phyloP scores from a whole-genome alignment of 2,113 vertebrate genomes.

The Albula glossodonta region DNA sequence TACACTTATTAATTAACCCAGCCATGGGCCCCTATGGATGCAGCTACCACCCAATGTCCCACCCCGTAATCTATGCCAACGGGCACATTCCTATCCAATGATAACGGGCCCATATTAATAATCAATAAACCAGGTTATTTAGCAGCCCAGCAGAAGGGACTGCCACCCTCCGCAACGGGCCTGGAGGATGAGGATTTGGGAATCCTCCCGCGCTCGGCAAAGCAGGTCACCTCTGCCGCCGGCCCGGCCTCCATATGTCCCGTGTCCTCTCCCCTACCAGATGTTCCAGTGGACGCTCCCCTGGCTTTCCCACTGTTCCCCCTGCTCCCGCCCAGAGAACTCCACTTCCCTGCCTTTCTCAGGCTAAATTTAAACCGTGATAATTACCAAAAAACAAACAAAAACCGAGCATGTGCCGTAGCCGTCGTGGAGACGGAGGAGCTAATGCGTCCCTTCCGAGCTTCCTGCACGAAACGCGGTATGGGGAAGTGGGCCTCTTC shows the following conservation, averaged over 20 bases:
- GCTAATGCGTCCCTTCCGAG: background rate
- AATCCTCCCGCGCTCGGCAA: background rate
- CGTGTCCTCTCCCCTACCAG: background rate
- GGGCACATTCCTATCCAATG: too few relatives aligned
- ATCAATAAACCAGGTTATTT: too few relatives aligned
- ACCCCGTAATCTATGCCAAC: too few relatives aligned
- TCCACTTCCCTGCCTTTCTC: background rate
- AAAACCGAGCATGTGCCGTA: background rate
- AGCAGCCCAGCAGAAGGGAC: too few relatives aligned
- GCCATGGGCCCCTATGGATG: too few relatives aligned
- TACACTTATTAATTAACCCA: too few relatives aligned
- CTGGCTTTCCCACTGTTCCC: background rate
- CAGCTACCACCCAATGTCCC: too few relatives aligned
- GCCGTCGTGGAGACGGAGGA: background rate
- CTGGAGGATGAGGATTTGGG: too few relatives aligned
- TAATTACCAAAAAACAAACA: background rate
- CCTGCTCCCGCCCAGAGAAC: background rate
- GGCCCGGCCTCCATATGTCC: background rate
- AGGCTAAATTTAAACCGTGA: conserved; percentile 9
- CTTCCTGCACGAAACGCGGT: background rate
- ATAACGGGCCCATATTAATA: too few relatives aligned
- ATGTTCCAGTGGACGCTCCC: background rate
- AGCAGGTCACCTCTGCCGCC: background rate
- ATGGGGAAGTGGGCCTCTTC: background rate
- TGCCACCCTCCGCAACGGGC: too few relatives aligned